A percentile compares a stretch with the other conserved stretches of the same genome.
phyloP scores from a whole-genome alignment of 2,797 vertebrate species.

The Leptoclinus maculatus region DNA sequence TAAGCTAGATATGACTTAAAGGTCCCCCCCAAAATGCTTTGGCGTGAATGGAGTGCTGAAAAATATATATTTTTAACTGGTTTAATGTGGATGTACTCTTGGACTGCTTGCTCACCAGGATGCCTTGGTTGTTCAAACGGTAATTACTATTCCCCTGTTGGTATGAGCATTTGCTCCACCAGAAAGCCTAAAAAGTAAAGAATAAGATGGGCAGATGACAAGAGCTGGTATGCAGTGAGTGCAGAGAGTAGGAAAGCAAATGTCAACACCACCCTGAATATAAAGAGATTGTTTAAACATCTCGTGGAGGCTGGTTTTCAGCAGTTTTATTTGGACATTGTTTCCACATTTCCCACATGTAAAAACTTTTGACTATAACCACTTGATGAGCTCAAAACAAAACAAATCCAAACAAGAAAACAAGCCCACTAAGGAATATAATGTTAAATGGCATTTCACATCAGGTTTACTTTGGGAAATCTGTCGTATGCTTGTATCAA shows the following conservation, averaged over 20 bases:
- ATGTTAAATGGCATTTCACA: not conserved
- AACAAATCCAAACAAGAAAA: not conserved
- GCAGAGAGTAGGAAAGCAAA: not conserved
- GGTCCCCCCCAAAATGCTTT: not conserved
- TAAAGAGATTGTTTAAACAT: not conserved
- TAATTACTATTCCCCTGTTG: not conserved
- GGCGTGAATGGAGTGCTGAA: not conserved
- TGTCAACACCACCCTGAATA: not conserved
- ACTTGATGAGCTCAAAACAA: not conserved
- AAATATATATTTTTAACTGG: not conserved
- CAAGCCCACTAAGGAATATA: not conserved
- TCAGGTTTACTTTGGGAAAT: not conserved
- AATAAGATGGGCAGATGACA: not conserved
- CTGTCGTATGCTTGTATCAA: not conserved
- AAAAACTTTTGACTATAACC: not conserved
- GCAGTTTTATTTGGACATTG: not conserved
- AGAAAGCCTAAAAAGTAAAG: not conserved
- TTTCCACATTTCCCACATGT: not conserved
- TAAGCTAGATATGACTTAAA: not conserved
- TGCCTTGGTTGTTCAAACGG: not conserved
- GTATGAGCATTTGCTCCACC: not conserved
- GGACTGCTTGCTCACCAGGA: not conserved
- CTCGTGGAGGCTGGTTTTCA: not conserved
- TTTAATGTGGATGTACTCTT: not conserved
- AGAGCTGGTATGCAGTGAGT: not conserved